Conservation (phyloP, 30 jellyfish, hydroid and myxozoan genomes). For the Aurelia sp. region DNA sequence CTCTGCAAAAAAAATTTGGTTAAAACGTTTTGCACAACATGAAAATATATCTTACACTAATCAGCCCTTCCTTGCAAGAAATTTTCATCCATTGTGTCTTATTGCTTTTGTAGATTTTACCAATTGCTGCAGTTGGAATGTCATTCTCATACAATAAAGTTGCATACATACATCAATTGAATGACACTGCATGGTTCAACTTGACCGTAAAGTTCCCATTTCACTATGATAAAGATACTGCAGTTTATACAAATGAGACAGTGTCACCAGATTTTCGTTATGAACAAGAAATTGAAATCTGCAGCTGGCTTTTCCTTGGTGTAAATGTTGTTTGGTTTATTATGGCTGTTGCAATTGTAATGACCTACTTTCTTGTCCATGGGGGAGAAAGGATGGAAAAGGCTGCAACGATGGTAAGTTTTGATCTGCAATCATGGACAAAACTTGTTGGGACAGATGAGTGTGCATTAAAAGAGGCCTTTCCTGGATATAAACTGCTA, state of each 20-base stretch:
- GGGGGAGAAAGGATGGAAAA: slow-evolving; percentile 66
- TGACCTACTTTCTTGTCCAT: slow-evolving; percentile 46
- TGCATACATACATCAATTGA: slow-evolving; percentile 54
- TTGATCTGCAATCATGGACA: too few species aligned
- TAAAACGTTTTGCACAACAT: too few species aligned
- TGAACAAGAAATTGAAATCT: slow-evolving; percentile 50
- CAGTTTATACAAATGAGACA: slow-evolving; percentile 39
- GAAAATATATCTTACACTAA: too few species aligned
- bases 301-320: slow-evolving; percentile 66
- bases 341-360: slow-evolving; percentile 34
- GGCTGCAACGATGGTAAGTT: slow-evolving; percentile 53
- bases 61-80: too few species aligned
- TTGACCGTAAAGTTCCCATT: slow-evolving; percentile 60
- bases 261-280: slow-evolving; percentile 25
- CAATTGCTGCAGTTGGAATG: slow-evolving; percentile 56
- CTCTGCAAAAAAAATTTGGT: too few species aligned
- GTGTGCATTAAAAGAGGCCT: too few species aligned
- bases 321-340: slow-evolving; percentile 45
- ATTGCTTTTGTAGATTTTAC: slow-evolving; percentile 24
- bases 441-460: too few species aligned
- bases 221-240: slow-evolving; percentile 53
- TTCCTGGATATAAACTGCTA: too few species aligned
- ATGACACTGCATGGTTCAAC: slow-evolving; percentile 67
- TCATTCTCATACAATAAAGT: slow-evolving; percentile 40
- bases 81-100: too few species aligned